Conservation (phyloP, 2,888 invertebrate species). For the Rosalia funebris region DNA sequence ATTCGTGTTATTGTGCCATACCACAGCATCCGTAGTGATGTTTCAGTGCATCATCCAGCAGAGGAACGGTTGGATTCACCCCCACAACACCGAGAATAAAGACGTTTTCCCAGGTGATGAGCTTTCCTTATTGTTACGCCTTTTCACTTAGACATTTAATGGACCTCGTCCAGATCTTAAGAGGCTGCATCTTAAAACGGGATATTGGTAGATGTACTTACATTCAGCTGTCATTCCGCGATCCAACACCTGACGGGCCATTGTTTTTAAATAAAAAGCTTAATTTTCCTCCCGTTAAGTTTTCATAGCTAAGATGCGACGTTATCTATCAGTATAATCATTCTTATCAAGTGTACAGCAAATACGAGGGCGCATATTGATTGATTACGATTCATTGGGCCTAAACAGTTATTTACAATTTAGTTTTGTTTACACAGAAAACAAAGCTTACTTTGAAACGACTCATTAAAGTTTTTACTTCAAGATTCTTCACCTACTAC, state of each 20-base stretch:
- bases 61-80: constrained; percentile 79
- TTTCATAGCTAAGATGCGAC: too few relatives aligned
- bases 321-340: too few relatives aligned
- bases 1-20: constrained; percentile 6
- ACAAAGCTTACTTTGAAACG: too few relatives aligned
- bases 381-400: too few relatives aligned
- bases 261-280: neutral
- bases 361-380: too few relatives aligned
- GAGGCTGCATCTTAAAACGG: neutral
- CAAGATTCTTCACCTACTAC: too few relatives aligned
- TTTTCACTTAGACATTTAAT: neutral
- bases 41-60: constrained; percentile 87
- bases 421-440: too few relatives aligned
- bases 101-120: constrained; percentile 78
- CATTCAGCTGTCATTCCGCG: too few relatives aligned
- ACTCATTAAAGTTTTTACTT: too few relatives aligned
- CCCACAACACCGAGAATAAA: constrained; percentile 75
- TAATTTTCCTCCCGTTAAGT: neutral
- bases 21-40: constrained; percentile 65
- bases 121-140: neutral
- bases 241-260: neutral
- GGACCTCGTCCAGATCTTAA: neutral
- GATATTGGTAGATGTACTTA: too few relatives aligned
- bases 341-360: too few relatives aligned
- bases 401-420: too few relatives aligned